Base-by-base conservation (phyloP, 2,797 vertebrate species). In the Brachyalestes nurse region DNA sequence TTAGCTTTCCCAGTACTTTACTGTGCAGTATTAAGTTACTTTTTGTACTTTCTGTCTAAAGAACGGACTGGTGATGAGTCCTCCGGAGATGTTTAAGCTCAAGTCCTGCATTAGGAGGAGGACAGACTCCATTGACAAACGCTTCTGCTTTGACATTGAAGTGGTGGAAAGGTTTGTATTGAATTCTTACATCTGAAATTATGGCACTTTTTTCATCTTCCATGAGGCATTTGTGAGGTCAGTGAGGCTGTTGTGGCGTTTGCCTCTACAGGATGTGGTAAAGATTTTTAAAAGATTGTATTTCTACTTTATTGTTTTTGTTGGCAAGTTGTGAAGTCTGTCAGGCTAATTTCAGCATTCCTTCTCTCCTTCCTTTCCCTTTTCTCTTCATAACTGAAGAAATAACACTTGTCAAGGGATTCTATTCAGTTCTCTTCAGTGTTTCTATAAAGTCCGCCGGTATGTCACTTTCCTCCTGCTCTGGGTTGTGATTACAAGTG, bases 91-190 rank as follows among this genome's bases (percentile, higher is more conserved):
- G 92, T 97, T 97, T 90, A 96, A 93, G 86, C 91, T 99, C 82
- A 97, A 96, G 86, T 98, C 97, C 1, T 99, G 98, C 85, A 98
- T 99, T 87, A 92, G 98, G 53, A 95, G 98, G 86, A 99, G 98
- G 90, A 98, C 96, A 0, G 97, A 99, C 84, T 99, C 98, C 16
- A 99, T 99, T 80, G 98, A 99, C 93, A 99, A 99, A 61, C 96
- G 97, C 51, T 99, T 99, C 94, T 99, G 98, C 90, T 99, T 99
- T 0, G 98, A 99, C 91, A 97, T 99, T 23, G 98, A 99, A 95
- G 98, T 99, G 40, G 93, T 96, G 57, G 97, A 99, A 90, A 98
- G 98, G 98, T 98, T 87, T 93, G 96, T 76, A 78, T 78, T 75
- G 2, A 57, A 57, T 73, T 61, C 71, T 66, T 78, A 28, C 51